Evolutionary conservation across 2,888 invertebrate species (phyloP), one percentile per base, ranked within the genome.

Genomic region (Tenthredo livida): DNA sequence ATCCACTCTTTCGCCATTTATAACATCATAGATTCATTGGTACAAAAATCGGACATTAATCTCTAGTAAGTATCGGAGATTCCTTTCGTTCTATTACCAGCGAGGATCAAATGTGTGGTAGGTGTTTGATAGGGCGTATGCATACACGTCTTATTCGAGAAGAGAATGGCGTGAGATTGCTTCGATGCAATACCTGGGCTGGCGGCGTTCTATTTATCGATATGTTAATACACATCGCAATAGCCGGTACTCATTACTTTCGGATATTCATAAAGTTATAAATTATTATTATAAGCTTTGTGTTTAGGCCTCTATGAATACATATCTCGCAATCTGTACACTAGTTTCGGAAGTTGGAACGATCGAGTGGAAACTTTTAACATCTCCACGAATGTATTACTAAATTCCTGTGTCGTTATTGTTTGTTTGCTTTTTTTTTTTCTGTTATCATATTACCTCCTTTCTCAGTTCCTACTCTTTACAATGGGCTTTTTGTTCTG

Each of bases 401-500:
- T 29, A 10, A 77, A 40, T 47, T 21, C 9, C n/a, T 80, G 37
- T 37, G 12, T 58, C 37, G 40, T 61, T 61, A 80, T 61, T 61
- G 21, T 21, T 7, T 33, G 40, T 33, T 33, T 37, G 1, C 7
- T 37, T 37, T 37, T 37, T 37, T 4, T 6, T 37, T 37, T 37
- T 37, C 1, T 37, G 21, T 40, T 21, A 6, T 29, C 25, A 37
- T n/a, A 58, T 33, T 43, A 72, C 43, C 72, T 78, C 33, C 40
- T 12, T 80, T 80, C 21, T 40, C 6, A 80, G 58, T 80, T 61
- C 61, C 80, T 61, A 61, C 61, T 61, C 21, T 80, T 40, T 61
- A 80, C 61, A 80, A 40, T 61, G 61, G 80, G 61, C 37, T 80
- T 80, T 80, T 80, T 80, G 61, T 80, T 61, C 40, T 5, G 15